Evolutionary conservation across 2,797 vertebrate species (phyloP).

Genomic region (Eulemur rubriventer): DNA sequence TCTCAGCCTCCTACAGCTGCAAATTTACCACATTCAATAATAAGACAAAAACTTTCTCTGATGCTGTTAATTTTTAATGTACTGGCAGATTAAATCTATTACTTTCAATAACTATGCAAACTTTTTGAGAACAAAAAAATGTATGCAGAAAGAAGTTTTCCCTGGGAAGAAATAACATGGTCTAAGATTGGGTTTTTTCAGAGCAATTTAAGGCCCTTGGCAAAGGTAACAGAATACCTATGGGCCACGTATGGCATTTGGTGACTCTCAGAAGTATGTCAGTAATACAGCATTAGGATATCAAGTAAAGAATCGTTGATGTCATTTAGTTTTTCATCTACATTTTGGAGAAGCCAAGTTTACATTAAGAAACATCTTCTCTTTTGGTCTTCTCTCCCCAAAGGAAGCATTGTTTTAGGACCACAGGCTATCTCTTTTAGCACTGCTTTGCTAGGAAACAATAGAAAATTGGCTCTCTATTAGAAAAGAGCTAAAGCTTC

Average conservation of each 20-base stretch:
- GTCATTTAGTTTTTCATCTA: not conserved
- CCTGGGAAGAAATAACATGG: not conserved
- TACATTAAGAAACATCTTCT: not conserved
- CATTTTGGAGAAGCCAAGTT: conserved; percentile 15
- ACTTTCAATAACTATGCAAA: conserved; percentile 71
- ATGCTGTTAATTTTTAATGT: conserved; percentile 70
- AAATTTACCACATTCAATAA: conserved; percentile 68
- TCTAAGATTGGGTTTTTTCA: not conserved
- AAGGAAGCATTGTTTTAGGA: not conserved
- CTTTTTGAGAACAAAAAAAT: conserved; percentile 50
- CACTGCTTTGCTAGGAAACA: conserved; percentile 11
- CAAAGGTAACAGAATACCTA: not conserved
- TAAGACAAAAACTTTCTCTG: conserved; percentile 65
- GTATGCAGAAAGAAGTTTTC: conserved; percentile 39
- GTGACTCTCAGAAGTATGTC: not conserved
- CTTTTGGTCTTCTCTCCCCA: not conserved
- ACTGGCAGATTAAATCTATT: conserved; percentile 70
- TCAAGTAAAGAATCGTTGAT: not conserved
- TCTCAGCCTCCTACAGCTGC: conserved; percentile 7
- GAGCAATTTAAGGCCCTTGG: not conserved
- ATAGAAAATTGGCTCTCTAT: not conserved
- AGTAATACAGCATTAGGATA: not conserved
- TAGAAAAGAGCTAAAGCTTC: not conserved
- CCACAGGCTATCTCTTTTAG: not conserved
- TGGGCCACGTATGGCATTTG: not conserved